A percentile compares a stretch with the other conserved stretches of the same genome.
Conservation (phyloP, 2,113 vertebrate species). For the Mobula birostris region DNA sequence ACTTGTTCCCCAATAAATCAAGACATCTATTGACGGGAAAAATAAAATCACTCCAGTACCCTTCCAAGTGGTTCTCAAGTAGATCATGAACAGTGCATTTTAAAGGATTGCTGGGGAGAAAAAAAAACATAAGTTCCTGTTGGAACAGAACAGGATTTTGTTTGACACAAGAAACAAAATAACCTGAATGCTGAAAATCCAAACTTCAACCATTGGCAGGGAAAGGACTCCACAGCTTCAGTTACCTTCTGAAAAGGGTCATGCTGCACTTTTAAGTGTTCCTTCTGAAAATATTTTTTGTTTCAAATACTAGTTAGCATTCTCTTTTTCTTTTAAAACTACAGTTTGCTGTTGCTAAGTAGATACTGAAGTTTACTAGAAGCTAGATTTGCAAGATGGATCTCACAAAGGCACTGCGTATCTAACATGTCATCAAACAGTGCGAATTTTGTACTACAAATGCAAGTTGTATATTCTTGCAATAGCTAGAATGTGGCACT, state of each 20-base stretch:
- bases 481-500: conserved; percentile 16
- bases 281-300: neutral
- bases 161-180: neutral
- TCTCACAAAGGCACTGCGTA: conserved; percentile 14
- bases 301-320: neutral
- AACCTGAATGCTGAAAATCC: neutral
- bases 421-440: conserved; percentile 24
- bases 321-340: neutral
- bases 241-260: neutral
- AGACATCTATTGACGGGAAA: neutral
- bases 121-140: neutral
- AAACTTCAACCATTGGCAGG: neutral
- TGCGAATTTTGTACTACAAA: neutral
- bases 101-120: neutral
- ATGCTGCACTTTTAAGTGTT: neutral
- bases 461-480: conserved; percentile 25
- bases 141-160: neutral
- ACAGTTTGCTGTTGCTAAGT: neutral
- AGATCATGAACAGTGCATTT: neutral
- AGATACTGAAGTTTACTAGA: neutral
- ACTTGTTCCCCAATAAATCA: neutral
- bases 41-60: neutral
- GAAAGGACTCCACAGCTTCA: neutral
- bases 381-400: neutral
- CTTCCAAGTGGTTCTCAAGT: neutral